Conservation (phyloP, 2,888 invertebrate species). For the Lydus trimaculatus region DNA sequence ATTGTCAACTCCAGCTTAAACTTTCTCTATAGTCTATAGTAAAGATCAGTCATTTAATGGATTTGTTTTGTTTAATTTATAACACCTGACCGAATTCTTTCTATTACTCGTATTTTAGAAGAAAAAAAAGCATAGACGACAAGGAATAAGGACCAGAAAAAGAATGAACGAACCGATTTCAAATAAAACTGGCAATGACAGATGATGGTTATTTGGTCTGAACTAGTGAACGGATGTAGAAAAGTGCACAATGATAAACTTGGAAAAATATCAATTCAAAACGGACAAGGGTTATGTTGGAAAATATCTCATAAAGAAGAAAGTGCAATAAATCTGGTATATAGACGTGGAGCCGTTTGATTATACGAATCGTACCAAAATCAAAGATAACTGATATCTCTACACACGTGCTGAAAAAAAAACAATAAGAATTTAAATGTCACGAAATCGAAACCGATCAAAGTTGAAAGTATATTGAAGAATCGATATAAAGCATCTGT, state of each 20-base stretch:
- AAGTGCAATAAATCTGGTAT: background rate
- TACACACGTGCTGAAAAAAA: background rate
- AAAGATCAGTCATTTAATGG: background rate
- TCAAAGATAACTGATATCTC: background rate
- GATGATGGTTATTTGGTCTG: constrained; percentile 11
- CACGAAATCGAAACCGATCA: background rate
- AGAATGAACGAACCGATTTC: background rate
- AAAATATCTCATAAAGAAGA: background rate
- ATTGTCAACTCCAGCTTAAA: background rate
- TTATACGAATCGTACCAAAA: background rate
- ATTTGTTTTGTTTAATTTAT: constrained; percentile 1
- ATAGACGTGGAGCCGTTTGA: background rate
- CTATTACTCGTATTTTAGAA: background rate
- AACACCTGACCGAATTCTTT: constrained; percentile 1
- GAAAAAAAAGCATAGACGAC: background rate
- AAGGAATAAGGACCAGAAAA: constrained; percentile 3
- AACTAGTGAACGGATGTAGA: constrained; percentile 10
- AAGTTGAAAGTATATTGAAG: background rate
- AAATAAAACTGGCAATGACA: constrained; percentile 10
- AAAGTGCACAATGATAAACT: constrained; percentile 13
- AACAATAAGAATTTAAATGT: background rate
- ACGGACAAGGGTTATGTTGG: background rate
- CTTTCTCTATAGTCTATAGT: background rate
- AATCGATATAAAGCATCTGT: background rate
- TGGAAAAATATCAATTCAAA: constrained; percentile 4